A percentile compares a stretch with the other conserved stretches of the same genome.
phyloP scores from a whole-genome alignment of 2,113 vertebrate species.

The Xiphorhynchus elegans region DNA sequence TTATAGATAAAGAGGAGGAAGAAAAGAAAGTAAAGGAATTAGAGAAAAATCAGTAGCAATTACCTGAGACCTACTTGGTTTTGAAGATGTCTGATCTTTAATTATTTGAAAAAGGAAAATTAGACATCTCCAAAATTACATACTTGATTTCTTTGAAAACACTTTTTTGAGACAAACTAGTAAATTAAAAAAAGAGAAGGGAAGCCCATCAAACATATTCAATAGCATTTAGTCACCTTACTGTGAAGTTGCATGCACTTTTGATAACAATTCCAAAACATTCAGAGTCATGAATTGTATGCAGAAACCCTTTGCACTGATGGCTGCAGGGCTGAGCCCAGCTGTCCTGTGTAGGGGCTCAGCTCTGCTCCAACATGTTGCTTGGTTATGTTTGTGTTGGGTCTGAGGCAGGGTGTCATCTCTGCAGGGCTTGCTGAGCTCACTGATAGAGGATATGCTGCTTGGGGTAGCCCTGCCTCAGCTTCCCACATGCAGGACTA shows the following conservation, averaged over 20 bases:
- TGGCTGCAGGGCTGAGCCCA: not conserved
- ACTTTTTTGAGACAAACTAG: not conserved
- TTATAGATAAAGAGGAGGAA: constrained; percentile 74
- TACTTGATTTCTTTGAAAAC: not conserved
- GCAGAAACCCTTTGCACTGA: not conserved
- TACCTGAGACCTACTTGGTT: constrained; percentile 64
- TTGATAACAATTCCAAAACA: not conserved
- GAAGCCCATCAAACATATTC: not conserved
- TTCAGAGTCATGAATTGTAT: rapidly evolving
- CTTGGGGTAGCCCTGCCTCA: not conserved
- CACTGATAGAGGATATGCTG: not conserved
- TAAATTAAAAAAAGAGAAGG: not conserved
- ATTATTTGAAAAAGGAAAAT: not conserved
- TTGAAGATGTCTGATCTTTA: not conserved
- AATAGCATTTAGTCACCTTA: not conserved
- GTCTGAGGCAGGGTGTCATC: not conserved
- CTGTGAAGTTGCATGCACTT: not conserved
- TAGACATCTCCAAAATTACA: not conserved
- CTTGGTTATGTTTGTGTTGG: rapidly evolving
- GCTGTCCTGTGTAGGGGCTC: not conserved
- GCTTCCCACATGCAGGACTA: rapidly evolving
- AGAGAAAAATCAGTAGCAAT: constrained; percentile 38
- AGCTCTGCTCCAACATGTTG: not conserved
- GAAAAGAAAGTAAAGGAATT: constrained; percentile 71
- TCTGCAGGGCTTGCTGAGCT: not conserved